Evolutionary conservation across 2,888 invertebrate genomes (phyloP).

Genomic region (Caenorhabditis macrosperma): DNA sequence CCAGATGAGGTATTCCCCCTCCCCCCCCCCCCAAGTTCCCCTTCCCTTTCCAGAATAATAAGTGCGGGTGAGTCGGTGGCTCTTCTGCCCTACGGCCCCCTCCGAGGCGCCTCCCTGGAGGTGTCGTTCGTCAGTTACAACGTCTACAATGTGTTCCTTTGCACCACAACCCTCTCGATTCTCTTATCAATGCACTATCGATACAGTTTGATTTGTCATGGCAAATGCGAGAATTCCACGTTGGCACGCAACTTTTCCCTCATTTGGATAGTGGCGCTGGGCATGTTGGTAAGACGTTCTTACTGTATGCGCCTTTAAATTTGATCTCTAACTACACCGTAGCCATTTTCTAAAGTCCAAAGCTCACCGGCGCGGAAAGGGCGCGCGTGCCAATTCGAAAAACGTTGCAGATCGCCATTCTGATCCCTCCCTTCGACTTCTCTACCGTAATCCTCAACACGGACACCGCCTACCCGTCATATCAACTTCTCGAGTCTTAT

Average conservation of each 20-base stretch:
- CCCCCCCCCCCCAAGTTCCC: background rate
- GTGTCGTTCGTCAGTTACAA: conserved; percentile 38
- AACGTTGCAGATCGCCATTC: conserved; percentile 23
- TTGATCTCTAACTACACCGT: too few relatives aligned
- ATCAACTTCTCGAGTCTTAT: conserved; percentile 23
- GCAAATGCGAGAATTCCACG: conserved; percentile 24
- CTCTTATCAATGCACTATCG: conserved; percentile 48
- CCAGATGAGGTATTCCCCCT: conserved; percentile 43
- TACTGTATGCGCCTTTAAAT: too few relatives aligned
- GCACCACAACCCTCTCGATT: conserved; percentile 43
- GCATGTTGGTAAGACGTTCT: conserved; percentile 52
- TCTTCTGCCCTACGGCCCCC: conserved; percentile 41
- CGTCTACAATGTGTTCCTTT: conserved; percentile 46
- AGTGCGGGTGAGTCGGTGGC: conserved; percentile 51
- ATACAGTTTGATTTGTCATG: conserved; percentile 47
- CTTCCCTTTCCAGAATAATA: conserved; percentile 28
- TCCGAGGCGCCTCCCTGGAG: conserved; percentile 13
- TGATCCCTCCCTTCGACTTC: conserved; percentile 49
- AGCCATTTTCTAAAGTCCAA: too few relatives aligned
- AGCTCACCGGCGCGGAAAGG: too few relatives aligned
- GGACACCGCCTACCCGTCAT: conserved; percentile 29
- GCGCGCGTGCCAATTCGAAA: background rate
- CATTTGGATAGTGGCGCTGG: conserved; percentile 19
- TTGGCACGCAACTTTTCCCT: conserved; percentile 26
- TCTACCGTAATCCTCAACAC: conserved; percentile 33